A percentile compares a stretch with the other conserved stretches of the same genome.
phyloP scores from a whole-genome alignment of 2,113 vertebrate genomes.

The Cyanoliseus patagonus region DNA sequence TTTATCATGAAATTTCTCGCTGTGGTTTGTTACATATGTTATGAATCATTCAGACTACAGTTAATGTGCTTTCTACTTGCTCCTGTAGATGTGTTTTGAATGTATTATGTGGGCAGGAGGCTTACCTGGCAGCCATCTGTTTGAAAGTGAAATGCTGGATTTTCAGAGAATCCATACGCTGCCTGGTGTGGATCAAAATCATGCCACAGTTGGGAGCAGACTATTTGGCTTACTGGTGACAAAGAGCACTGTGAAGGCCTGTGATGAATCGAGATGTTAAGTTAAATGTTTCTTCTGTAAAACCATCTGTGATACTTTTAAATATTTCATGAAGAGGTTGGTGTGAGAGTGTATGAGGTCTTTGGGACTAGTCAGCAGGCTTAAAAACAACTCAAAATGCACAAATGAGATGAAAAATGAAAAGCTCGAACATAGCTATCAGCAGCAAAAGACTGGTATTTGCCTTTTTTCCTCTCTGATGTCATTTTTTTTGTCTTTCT shows the following conservation, averaged over 20 bases:
- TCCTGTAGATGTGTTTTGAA: neutral
- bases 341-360: neutral
- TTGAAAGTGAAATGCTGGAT: neutral
- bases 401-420: neutral
- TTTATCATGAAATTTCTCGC: neutral
- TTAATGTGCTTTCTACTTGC: neutral
- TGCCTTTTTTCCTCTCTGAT: neutral
- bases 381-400: neutral
- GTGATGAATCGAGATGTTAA: neutral
- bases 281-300: neutral
- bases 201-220: fast-evolving
- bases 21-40: neutral
- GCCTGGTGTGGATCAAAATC: neutral
- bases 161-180: neutral
- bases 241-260: neutral
- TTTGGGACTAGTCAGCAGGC: neutral
- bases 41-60: neutral
- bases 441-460: neutral
- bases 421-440: neutral
- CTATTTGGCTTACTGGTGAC: neutral
- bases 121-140: neutral
- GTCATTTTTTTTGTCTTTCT: neutral
- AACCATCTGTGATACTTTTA: neutral
- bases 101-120: neutral
- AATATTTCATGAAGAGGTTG: neutral